Evolutionary conservation across 2,888 invertebrate genomes (phyloP), one percentile per base, ranked within the genome.

Genomic region (Schizaphis graminum): DNA sequence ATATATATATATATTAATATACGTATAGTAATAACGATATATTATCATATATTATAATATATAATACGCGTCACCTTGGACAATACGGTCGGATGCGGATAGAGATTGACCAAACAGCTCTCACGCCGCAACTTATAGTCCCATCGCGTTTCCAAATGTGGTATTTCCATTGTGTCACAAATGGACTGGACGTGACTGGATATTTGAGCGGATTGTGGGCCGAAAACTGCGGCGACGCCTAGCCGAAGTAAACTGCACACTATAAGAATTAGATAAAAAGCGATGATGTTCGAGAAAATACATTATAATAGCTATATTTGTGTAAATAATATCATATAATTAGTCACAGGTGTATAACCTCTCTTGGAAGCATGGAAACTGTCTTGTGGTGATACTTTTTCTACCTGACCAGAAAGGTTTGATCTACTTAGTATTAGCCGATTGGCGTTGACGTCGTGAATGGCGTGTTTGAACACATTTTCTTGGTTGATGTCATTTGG

Each of bases 121-220:
- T 99, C 98, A 94, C 98, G 96, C 95, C 98, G 96, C 84, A 98
- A 97, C 91, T 98, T 96, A 96, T 98, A 98, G 96, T 99, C 98
- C 99, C 99, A 99, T 95, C 98, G 97, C 95, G 99, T 98, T 96
- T 99, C 99, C 96, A 99, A 97, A 96, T 99, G 99, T 2, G 99
- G 99, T 95, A 99, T 98, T 96, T 99, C 98, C 97, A 99, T 98
- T 91, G 98, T 98, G 96, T 99, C 99, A 96, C 99, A 99, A 96
- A 99, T 98, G 95, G 98, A 98, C 96, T 99, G 99, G 85, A 99
- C 98, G 96, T 99, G 99, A 95, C 98, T 98, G 53, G 98, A 98
- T 3, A 98, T 98, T 94, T 98, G 98, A 5, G 98, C 97, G 91
- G 98, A 98, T 96, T 98, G 98, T 24, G 99, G 99, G 4, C 99